These are phyloP conservation scores for Lissonota sp. DNA, from an alignment of 2,888 invertebrate species.

Conservation along the genomic window DNA sequence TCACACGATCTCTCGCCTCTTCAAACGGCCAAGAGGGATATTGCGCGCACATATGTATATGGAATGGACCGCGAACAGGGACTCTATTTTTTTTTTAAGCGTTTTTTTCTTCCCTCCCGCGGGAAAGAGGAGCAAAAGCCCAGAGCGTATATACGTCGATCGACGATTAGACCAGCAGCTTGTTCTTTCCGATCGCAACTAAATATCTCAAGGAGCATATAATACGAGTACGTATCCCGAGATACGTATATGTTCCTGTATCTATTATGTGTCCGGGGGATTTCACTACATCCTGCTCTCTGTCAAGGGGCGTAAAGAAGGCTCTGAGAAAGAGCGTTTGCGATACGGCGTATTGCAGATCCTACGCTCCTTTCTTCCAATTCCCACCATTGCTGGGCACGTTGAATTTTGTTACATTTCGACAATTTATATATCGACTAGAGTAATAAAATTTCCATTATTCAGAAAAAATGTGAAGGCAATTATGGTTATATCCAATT, in stretches of 20 bases:
- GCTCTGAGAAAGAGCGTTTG: constrained; percentile 42
- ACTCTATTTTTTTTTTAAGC: constrained; percentile 29
- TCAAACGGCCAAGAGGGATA: constrained; percentile 36
- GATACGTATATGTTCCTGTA: constrained; percentile 37
- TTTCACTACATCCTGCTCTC: constrained; percentile 61
- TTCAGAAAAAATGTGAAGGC: too few species aligned
- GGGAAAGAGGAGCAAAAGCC: constrained; percentile 53
- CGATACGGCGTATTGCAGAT: constrained; percentile 26
- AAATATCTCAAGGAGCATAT: constrained; percentile 74
- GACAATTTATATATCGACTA: too few species aligned
- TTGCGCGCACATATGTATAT: constrained; percentile 43
- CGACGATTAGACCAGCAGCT: constrained; percentile 77
- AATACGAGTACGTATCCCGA: background rate
- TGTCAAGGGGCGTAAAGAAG: constrained; percentile 54
- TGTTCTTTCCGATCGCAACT: constrained; percentile 77
- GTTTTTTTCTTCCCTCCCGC: constrained; percentile 10
- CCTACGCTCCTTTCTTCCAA: constrained; percentile 26
- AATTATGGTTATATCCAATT: too few species aligned
- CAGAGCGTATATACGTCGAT: constrained; percentile 73
- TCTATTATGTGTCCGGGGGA: constrained; percentile 58
- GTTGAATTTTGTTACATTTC: too few species aligned
- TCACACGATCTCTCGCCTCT: constrained; percentile 68
- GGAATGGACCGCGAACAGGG: constrained; percentile 57
- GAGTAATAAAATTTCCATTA: too few species aligned
- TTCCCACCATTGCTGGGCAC: constrained; percentile 8